phyloP scores from a whole-genome alignment of 2,888 invertebrate species.

The Lycocerus yunnanus region DNA sequence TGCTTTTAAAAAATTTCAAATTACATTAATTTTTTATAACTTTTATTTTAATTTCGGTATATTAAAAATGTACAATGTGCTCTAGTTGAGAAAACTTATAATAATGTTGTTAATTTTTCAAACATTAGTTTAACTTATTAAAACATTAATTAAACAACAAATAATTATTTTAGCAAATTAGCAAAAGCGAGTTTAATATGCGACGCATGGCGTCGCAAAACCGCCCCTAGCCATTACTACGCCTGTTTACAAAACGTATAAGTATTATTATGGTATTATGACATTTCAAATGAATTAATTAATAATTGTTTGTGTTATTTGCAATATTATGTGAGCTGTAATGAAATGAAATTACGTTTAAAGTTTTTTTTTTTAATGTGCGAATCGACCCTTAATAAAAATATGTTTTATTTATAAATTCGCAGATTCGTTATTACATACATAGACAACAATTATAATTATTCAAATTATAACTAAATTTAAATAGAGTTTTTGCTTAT shows the following conservation, averaged over 20 bases:
- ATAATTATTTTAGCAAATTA: neutral
- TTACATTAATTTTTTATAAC: neutral
- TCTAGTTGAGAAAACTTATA: neutral
- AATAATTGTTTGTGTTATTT: neutral
- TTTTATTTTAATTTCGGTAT: neutral
- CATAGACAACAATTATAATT: neutral
- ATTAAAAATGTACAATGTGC: neutral
- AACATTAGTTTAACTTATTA: neutral
- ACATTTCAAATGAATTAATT: neutral
- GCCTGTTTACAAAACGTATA: neutral
- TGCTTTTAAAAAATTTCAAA: neutral
- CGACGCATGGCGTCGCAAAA: neutral
- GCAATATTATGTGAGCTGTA: neutral
- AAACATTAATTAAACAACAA: neutral
- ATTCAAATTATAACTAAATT: neutral
- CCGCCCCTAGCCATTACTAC: neutral
- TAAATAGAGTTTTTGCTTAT: neutral
- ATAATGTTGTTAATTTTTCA: neutral
- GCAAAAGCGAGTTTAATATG: neutral
- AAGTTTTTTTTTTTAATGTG: neutral
- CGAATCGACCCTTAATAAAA: neutral
- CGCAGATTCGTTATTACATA: neutral
- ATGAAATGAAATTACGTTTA: neutral
- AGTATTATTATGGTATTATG: neutral
- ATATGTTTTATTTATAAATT: neutral